Conservation (phyloP, 2,888 invertebrate genomes). For the Hedya salicella region DNA sequence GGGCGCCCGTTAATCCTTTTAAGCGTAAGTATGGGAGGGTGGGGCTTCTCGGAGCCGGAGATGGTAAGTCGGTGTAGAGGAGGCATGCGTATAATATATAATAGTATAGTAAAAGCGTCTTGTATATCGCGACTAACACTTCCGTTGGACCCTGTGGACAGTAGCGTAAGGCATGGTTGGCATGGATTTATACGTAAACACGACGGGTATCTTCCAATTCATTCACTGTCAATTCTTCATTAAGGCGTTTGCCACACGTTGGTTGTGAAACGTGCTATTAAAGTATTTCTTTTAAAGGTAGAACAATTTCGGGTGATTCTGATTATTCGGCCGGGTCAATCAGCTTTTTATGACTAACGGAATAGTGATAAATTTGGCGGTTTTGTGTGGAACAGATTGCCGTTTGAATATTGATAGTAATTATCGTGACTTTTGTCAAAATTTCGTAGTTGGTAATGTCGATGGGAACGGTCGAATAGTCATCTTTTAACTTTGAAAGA, state of each 20-base stretch:
- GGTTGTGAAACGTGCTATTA: constrained; percentile 84
- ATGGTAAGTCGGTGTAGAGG: constrained; percentile 59
- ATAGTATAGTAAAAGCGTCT: constrained; percentile 55
- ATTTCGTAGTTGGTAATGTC: not conserved
- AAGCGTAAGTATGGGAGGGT: constrained; percentile 49
- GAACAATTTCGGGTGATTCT: constrained; percentile 15
- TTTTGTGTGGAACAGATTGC: not conserved
- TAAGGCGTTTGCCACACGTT: constrained; percentile 79
- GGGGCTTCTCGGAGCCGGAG: constrained; percentile 52
- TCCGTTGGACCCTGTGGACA: constrained; percentile 41
- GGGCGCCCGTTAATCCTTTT: constrained; percentile 57
- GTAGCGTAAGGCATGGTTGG: constrained; percentile 68
- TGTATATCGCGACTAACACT: constrained; percentile 61
- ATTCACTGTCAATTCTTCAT: constrained; percentile 78
- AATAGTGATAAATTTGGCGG: not conserved
- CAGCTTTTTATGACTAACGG: not conserved
- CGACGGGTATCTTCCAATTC: constrained; percentile 70
- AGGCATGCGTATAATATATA: constrained; percentile 60
- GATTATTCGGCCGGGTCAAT: constrained; percentile 11
- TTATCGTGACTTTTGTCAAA: not conserved
- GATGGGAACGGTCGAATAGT: constrained; percentile 8
- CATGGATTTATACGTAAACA: constrained; percentile 75
- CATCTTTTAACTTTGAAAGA: constrained; percentile 59
- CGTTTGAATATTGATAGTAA: not conserved
- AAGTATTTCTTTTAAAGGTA: constrained; percentile 61